Evolutionary conservation across 2,113 vertebrate species (phyloP).

Genomic region (Cepphus grylle): DNA sequence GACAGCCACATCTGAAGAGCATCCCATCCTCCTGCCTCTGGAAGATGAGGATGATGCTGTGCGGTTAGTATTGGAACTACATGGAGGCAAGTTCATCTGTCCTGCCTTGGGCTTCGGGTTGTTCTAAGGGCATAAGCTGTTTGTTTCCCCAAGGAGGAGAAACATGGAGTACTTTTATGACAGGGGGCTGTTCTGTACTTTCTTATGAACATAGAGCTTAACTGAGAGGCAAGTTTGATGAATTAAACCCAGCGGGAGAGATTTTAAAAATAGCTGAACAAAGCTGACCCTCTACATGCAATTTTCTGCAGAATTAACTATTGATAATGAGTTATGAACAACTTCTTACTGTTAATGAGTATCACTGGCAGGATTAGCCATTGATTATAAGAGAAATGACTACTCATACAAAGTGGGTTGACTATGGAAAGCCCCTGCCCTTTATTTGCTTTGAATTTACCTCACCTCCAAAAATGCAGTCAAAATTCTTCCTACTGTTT

Average conservation of each 20-base stretch:
- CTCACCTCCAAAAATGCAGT: conserved; percentile 33
- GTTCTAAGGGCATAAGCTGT: neutral
- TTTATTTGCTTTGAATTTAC: conserved; percentile 25
- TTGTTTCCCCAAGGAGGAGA: neutral
- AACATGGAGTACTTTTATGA: neutral
- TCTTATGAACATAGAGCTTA: neutral
- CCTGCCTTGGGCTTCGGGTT: neutral
- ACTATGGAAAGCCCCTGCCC: neutral
- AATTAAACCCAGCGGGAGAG: neutral
- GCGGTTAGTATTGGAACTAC: neutral
- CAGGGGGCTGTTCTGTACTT: neutral
- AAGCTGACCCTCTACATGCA: neutral
- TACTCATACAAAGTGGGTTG: neutral
- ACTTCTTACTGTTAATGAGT: neutral
- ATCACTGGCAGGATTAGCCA: neutral
- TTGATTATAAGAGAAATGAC: neutral
- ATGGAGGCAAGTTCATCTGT: neutral
- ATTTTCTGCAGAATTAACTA: neutral
- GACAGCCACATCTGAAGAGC: neutral
- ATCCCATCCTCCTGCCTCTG: neutral
- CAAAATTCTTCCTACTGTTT: conserved; percentile 43
- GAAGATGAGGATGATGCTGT: neutral
- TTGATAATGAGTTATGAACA: neutral
- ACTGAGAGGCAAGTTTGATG: neutral
- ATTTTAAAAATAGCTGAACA: neutral